A percentile compares a stretch with the other conserved stretches of the same genome.
phyloP scores from a whole-genome alignment of 2,113 vertebrate species.

The Tupaia tana region DNA sequence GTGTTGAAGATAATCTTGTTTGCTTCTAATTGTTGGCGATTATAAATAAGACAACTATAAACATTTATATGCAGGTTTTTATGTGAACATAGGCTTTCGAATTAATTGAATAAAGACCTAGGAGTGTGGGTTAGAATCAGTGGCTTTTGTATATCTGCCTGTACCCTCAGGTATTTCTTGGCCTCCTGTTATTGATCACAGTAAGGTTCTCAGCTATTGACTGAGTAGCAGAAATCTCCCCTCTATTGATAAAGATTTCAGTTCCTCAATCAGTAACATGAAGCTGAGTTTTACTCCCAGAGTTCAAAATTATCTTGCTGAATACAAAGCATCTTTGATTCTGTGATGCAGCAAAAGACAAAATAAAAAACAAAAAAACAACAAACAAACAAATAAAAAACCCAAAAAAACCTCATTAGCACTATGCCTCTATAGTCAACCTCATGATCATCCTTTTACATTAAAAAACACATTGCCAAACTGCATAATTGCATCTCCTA shows the following conservation, averaged over 20 bases:
- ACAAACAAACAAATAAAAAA: background rate
- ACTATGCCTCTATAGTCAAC: background rate
- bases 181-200: background rate
- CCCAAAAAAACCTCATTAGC: background rate
- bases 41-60: background rate
- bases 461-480: background rate
- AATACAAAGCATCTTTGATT: background rate
- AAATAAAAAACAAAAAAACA: background rate
- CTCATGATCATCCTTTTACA: background rate
- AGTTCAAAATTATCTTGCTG: background rate
- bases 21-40: background rate
- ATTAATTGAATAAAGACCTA: background rate
- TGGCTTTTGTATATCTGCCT: background rate
- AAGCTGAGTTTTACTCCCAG: background rate
- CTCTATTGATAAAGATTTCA: background rate
- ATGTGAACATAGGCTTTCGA: background rate
- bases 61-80: background rate
- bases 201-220: background rate
- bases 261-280: conserved; percentile 2
- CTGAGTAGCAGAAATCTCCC: background rate
- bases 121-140: background rate
- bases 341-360: background rate
- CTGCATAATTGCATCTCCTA: background rate
- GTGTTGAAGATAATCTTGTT: background rate
- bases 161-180: background rate